Conservation (phyloP, 1,140 invertebrate genomes). For the Drosophila orena region DNA sequence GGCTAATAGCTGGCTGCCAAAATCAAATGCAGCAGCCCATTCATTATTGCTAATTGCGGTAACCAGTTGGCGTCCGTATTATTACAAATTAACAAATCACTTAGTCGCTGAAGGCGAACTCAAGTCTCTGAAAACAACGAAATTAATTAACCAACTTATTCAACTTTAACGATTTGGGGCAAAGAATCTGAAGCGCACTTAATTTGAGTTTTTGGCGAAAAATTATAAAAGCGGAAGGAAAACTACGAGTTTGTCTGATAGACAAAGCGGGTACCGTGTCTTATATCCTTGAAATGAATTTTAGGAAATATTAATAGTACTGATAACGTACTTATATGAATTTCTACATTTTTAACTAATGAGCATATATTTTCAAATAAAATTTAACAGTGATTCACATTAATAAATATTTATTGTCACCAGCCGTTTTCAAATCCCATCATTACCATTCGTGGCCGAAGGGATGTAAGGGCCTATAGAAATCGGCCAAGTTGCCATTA, state of each 20-base stretch:
- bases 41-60: conserved; percentile 74
- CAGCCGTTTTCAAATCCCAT: not conserved
- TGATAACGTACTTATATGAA: too few relatives aligned
- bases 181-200: conserved; percentile 53
- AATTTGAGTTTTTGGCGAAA: conserved; percentile 54
- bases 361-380: not conserved
- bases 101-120: conserved; percentile 36
- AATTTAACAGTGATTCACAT: not conserved
- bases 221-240: not conserved
- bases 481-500: conserved; percentile 72
- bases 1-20: conserved; percentile 66
- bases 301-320: too few relatives aligned
- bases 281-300: not conserved
- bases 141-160: conserved; percentile 78
- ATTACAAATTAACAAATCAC: conserved; percentile 82
- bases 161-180: conserved; percentile 67
- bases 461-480: conserved; percentile 15
- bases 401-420: not conserved
- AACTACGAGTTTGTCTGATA: not conserved
- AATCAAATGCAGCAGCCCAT: conserved; percentile 59
- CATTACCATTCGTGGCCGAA: conserved; percentile 8
- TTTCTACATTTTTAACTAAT: not conserved
- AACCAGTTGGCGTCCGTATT: conserved; percentile 54
- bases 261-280: conserved; percentile 2
- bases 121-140: conserved; percentile 49